Conservation (phyloP, 2,113 vertebrate species). For the Sinocyclocheilus anshuiensis region DNA sequence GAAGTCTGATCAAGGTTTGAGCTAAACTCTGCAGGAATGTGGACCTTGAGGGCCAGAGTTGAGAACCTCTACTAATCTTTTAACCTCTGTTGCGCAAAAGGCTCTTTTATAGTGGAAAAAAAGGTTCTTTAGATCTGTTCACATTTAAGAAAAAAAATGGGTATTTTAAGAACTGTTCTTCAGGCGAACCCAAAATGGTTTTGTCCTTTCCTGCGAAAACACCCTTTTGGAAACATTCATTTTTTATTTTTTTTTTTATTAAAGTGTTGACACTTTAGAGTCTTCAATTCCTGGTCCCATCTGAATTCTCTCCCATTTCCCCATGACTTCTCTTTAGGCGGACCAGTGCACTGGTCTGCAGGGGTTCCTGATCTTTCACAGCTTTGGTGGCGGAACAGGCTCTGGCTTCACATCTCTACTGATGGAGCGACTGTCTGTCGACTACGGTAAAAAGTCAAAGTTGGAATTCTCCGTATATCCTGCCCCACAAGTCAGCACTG, state of each 20-base stretch:
- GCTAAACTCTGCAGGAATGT: no score
- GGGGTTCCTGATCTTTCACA: slow-evolving; percentile 24
- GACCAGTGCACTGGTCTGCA: slow-evolving; percentile 19
- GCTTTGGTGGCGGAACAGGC: slow-evolving; percentile 9
- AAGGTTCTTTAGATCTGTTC: no score
- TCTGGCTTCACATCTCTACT: slow-evolving; percentile 26
- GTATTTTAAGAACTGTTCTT: no score
- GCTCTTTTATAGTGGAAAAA: no score
- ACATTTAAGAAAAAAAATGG: no score
- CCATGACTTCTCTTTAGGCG: not conserved
- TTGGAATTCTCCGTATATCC: slow-evolving; percentile 11
- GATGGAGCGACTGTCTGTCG: slow-evolving; percentile 12
- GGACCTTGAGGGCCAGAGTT: not conserved
- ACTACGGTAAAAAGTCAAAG: not conserved
- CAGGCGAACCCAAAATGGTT: no score
- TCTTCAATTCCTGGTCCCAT: not conserved
- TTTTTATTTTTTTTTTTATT: no score
- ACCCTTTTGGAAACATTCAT: no score
- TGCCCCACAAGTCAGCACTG: slow-evolving; percentile 1
- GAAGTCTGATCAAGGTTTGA: no score
- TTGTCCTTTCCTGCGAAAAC: no score
- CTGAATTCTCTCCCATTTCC: not conserved
- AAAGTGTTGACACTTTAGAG: no score
- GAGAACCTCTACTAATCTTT: not conserved
- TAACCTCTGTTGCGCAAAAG: no score